These are phyloP conservation scores for Drosophila punjabiensis DNA, from an alignment of 1,140 invertebrate species.

Conservation along the genomic window DNA sequence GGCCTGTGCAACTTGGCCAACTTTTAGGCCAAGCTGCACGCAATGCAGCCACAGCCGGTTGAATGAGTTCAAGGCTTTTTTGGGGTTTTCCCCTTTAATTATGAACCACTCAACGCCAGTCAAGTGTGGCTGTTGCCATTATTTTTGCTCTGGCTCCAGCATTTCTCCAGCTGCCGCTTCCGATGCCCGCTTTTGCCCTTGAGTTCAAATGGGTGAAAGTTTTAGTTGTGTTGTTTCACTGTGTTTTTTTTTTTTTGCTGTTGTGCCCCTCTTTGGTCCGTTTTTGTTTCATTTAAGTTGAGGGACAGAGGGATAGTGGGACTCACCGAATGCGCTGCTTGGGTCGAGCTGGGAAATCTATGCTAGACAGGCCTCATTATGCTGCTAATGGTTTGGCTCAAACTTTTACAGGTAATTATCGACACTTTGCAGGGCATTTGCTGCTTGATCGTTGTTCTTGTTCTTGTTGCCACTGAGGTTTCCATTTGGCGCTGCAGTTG, in stretches of 20 bases:
- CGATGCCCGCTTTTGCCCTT: conserved; percentile 27
- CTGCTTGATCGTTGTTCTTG: conserved; percentile 18
- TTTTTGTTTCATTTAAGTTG: conserved; percentile 36
- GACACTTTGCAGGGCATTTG: conserved; percentile 63
- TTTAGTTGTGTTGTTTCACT: conserved; percentile 50
- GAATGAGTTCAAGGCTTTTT: conserved; percentile 73
- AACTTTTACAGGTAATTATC: conserved; percentile 81
- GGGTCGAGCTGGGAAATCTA: conserved; percentile 56
- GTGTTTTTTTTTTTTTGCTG: conserved; percentile 19
- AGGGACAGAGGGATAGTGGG: conserved; percentile 31
- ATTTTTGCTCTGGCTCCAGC: conserved; percentile 31
- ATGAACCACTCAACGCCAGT: conserved; percentile 69
- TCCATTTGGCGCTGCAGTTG: conserved; percentile 44
- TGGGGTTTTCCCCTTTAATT: conserved; percentile 62
- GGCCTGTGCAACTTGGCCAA: conserved; percentile 68
- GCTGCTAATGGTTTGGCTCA: conserved; percentile 78
- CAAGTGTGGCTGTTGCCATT: conserved; percentile 70
- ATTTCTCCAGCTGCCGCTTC: conserved; percentile 43
- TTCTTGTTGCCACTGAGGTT: conserved; percentile 33
- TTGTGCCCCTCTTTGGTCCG: background rate
- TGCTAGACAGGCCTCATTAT: conserved; percentile 75
- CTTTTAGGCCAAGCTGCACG: conserved; percentile 60
- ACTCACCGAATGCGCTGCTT: conserved; percentile 33
- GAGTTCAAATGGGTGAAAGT: conserved; percentile 64
- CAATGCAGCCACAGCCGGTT: conserved; percentile 64